Evolutionary conservation across 1,140 invertebrate genomes (phyloP).

Genomic region (Glomeris maerens): DNA sequence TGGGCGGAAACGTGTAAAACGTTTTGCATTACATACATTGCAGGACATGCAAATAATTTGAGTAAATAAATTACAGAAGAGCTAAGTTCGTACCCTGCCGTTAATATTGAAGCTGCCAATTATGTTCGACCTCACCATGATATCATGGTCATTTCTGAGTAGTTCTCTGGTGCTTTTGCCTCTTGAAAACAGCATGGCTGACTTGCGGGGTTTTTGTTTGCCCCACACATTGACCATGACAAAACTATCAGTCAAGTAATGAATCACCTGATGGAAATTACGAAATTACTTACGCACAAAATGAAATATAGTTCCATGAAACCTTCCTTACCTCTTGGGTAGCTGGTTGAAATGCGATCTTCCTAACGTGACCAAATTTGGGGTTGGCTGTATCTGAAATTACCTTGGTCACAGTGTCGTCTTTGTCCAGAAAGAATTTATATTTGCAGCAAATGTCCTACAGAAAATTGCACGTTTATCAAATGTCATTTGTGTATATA

Average conservation of each 20-base stretch:
- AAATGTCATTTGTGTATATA: background rate
- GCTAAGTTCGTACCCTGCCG: conserved; percentile 19
- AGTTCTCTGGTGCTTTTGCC: conserved; percentile 27
- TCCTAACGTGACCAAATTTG: conserved; percentile 37
- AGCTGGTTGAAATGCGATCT: conserved; percentile 31
- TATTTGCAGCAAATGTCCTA: conserved; percentile 41
- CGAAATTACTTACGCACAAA: background rate
- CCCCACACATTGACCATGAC: conserved; percentile 40
- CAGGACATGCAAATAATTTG: background rate
- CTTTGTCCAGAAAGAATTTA: conserved; percentile 36
- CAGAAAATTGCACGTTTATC: conserved; percentile 9
- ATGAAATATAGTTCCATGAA: conserved; percentile 7
- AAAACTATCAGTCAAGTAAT: conserved; percentile 36
- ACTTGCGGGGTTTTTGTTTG: conserved; percentile 32
- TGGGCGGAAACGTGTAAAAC: background rate
- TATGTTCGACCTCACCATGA: conserved; percentile 22
- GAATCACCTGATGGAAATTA: conserved; percentile 29
- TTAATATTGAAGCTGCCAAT: conserved; percentile 25
- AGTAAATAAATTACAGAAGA: background rate
- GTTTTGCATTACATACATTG: background rate
- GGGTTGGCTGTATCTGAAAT: conserved; percentile 37
- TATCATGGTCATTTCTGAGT: conserved; percentile 25
- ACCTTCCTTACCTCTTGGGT: conserved; percentile 32
- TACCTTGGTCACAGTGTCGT: conserved; percentile 32
- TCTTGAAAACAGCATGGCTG: conserved; percentile 22